Conservation (phyloP, 2,113 vertebrate species). For the Prionailurus viverrinus region DNA sequence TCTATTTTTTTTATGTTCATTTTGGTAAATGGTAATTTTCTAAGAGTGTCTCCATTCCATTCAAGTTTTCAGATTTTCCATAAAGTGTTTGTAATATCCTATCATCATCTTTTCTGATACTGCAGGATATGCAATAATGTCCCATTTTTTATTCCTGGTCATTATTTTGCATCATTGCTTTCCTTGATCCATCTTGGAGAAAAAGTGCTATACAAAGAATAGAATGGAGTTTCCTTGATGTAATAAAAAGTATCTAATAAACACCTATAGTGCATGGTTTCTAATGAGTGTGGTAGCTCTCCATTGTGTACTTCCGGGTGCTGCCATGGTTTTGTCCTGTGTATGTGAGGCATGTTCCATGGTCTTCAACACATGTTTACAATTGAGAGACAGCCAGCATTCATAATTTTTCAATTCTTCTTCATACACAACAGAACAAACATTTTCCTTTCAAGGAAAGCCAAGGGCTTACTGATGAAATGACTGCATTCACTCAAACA, state of each 20-base stretch:
- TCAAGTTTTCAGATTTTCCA: constrained; percentile 17
- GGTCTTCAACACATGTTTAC: background rate
- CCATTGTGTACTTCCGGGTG: background rate
- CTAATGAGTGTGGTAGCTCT: background rate
- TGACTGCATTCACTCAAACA: background rate
- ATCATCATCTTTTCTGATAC: background rate
- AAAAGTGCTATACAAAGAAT: background rate
- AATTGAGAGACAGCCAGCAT: background rate
- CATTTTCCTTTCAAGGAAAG: background rate
- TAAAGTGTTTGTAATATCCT: background rate
- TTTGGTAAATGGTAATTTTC: background rate
- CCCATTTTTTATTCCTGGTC: background rate
- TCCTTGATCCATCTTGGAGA: background rate
- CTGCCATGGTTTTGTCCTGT: background rate
- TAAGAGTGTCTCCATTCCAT: background rate
- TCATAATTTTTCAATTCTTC: background rate
- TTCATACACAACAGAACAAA: background rate
- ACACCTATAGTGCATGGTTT: background rate
- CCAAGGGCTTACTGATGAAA: background rate
- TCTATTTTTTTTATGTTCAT: background rate
- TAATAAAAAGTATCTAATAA: background rate
- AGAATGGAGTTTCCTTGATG: background rate
- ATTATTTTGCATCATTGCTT: background rate
- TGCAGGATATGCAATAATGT: background rate
- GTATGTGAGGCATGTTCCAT: background rate